These are phyloP conservation scores for Cuniculus paca DNA, from an alignment of 2,797 vertebrate genomes.

Conservation along the genomic window DNA sequence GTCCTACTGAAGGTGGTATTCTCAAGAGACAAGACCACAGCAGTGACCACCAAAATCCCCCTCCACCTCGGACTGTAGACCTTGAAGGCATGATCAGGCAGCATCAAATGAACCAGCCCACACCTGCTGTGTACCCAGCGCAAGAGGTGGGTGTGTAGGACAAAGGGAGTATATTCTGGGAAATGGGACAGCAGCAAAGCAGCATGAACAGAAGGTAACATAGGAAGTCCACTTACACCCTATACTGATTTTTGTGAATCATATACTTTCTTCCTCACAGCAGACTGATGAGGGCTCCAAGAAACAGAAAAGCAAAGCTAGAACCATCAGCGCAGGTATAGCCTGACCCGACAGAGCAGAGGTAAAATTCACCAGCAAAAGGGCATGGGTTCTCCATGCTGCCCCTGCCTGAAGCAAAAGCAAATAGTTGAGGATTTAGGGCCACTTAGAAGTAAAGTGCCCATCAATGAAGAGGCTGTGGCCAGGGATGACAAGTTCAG, in stretches of 20 bases:
- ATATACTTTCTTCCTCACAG: neutral
- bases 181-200: neutral
- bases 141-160: neutral
- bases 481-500: conserved; percentile 11
- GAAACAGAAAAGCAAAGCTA: conserved; percentile 17
- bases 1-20: neutral
- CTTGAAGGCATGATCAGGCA: neutral
- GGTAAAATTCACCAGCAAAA: neutral
- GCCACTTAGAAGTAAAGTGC: neutral
- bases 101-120: neutral
- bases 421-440: neutral
- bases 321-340: neutral
- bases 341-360: neutral
- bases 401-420: neutral
- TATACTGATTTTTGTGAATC: neutral
- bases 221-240: neutral
- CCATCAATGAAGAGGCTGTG: neutral
- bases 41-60: neutral
- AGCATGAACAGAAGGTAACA: neutral
- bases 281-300: neutral
- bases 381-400: neutral
- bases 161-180: neutral
- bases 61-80: neutral
- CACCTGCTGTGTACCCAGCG: neutral
- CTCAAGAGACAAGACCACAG: neutral